Evolutionary conservation across 2,888 invertebrate species (phyloP), one percentile per base, ranked within the genome.

Genomic region (Scaptomyza caliginosa): DNA sequence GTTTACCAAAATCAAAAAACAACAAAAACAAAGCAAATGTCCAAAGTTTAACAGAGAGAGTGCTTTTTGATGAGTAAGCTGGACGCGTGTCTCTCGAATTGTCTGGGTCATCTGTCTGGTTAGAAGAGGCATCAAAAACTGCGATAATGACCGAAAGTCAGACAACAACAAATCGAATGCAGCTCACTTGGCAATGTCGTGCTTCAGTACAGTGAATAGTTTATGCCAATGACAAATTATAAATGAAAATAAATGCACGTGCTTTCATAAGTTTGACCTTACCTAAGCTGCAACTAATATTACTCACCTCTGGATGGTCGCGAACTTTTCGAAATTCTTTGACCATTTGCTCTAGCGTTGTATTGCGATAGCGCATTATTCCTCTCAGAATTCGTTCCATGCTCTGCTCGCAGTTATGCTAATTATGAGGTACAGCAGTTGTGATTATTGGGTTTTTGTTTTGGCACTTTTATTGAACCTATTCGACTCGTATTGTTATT

Each of bases 301-400:
- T 6, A 71, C 87, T 88, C 65, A 91, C 91, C 89, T 91, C 89
- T 19, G 98, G 98, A 92, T 97, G 94, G 92, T 98, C 95, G 90
- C 94, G 94, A 77, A 98, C 97, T 93, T 95, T 93, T 91, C 96
- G 93, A 92, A 98, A 98, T 92, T 98, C 97, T 92, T 97, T 95
- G 28, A 98, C 96, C 97, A 98, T 97, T 88, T 94, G 94, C 65
- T 95, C 94, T 73, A 96, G 93, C 75, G 96, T 95, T 57, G 95
- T 94, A 67, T 95, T 93, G 64, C 97, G 94, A 91, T 98, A 98
- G 88, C 95, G 94, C 94, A 98, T 96, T 54, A 98, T 96, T 50
- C 98, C 98, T 89, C 95, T 94, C 76, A 98, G 92, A 90, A 98
- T 96, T 91, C 96, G 94, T 88, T 97, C 96, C 96, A 98, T 97